These are phyloP conservation scores for Metopia argyrocephala DNA, from an alignment of 2,888 invertebrate species.

Conservation along the genomic window DNA sequence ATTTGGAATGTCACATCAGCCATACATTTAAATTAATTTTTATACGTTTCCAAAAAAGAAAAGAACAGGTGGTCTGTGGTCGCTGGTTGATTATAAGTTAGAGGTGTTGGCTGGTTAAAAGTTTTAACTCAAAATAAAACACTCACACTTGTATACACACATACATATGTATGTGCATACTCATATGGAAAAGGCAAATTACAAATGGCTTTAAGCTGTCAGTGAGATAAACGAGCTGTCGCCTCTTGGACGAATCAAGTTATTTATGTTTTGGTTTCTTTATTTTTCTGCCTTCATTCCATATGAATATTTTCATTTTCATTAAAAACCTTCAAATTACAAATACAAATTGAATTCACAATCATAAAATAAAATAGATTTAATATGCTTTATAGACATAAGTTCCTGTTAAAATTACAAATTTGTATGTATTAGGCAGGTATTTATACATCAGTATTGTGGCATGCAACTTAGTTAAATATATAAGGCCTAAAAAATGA, in stretches of 20 bases:
- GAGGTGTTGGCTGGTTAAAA: slow-evolving; percentile 50
- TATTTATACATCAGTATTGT: slow-evolving; percentile 48
- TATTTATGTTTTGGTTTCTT: slow-evolving; percentile 46
- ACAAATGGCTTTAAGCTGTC: slow-evolving; percentile 58
- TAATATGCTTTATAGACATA: slow-evolving; percentile 20
- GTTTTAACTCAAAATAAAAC: slow-evolving; percentile 50
- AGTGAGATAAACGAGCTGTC: slow-evolving; percentile 62
- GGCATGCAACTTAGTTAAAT: slow-evolving; percentile 8
- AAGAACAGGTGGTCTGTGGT: background rate
- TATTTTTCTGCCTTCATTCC: background rate
- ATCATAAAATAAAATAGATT: slow-evolving; percentile 16
- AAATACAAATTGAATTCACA: background rate
- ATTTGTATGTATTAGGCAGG: slow-evolving; percentile 47
- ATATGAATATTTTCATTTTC: slow-evolving; percentile 33
- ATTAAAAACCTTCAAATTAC: slow-evolving; percentile 27
- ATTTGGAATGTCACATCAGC: background rate
- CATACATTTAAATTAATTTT: background rate
- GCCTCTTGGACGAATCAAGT: slow-evolving; percentile 57
- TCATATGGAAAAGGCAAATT: slow-evolving; percentile 29
- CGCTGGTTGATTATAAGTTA: slow-evolving; percentile 34
- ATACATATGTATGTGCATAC: background rate
- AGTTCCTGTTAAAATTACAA: slow-evolving; percentile 62
- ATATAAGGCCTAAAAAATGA: too few relatives aligned
- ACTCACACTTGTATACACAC: background rate
- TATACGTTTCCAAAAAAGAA: background rate